These are phyloP conservation scores for Diplogasteroides magnus DNA, from an alignment of 1,140 invertebrate species.

Conservation along the genomic window DNA sequence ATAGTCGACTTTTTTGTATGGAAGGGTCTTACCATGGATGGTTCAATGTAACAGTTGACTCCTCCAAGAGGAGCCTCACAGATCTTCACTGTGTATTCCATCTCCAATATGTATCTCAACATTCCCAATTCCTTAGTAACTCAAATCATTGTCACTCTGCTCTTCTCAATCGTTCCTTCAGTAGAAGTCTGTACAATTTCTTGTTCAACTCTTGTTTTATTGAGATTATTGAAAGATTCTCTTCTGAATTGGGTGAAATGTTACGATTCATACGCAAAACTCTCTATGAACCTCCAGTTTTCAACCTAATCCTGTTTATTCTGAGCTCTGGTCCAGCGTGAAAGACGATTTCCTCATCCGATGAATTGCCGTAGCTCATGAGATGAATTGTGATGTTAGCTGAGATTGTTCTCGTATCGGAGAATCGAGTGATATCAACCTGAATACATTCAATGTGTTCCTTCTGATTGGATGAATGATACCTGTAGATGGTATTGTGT, in stretches of 20 bases:
- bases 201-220: constrained; percentile 42
- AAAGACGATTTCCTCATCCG: constrained; percentile 46
- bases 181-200: constrained; percentile 35
- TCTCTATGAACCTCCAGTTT: constrained; percentile 17
- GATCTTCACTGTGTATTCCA: constrained; percentile 49
- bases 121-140: constrained; percentile 3
- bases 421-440: constrained; percentile 51
- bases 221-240: constrained; percentile 31
- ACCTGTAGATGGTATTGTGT: constrained; percentile 50
- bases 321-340: constrained; percentile 51
- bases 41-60: constrained; percentile 37
- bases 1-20: constrained; percentile 9
- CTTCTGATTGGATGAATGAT: constrained; percentile 2
- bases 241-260: constrained; percentile 18
- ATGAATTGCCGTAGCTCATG: constrained; percentile 50
- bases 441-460: constrained; percentile 25
- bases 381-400: constrained; percentile 49
- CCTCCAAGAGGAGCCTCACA: constrained; percentile 44
- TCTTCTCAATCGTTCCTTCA: constrained; percentile 35
- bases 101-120: constrained; percentile 43
- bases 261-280: constrained; percentile 23
- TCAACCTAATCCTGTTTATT: constrained; percentile 41
- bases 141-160: constrained; percentile 17
- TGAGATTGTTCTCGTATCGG: constrained; percentile 31
- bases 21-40: neutral